Conservation (phyloP, 2,888 invertebrate species). For the Diplazon laetatorius region DNA sequence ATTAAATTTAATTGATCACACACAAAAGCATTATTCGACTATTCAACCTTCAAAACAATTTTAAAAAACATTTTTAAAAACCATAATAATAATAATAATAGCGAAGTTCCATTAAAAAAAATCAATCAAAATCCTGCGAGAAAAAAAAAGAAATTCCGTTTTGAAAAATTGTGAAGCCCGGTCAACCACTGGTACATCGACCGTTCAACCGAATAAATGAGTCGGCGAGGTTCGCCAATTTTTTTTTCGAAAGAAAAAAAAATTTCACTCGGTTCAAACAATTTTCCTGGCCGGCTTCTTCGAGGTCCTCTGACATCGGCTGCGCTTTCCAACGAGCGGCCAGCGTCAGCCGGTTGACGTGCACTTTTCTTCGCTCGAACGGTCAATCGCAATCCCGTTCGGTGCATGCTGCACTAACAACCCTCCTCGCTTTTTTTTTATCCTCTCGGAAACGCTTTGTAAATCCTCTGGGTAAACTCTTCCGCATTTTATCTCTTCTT, state of each 20-base stretch:
- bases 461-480: constrained; percentile 40
- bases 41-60: no score
- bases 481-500: constrained; percentile 24
- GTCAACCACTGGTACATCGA: not conserved
- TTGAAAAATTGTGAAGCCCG: not conserved
- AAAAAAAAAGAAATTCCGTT: not conserved
- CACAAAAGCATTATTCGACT: no score
- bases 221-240: not conserved
- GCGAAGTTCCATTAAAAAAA: no score
- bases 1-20: not conserved
- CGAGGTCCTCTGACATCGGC: not conserved
- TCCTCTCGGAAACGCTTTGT: constrained; percentile 30
- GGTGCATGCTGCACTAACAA: constrained; percentile 28
- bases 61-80: no score
- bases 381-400: constrained; percentile 51
- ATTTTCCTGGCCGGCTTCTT: constrained; percentile 8
- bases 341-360: constrained; percentile 13
- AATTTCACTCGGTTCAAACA: not conserved
- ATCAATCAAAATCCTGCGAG: no score
- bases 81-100: no score
- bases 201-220: not conserved
- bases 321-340: not conserved
- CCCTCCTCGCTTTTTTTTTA: constrained; percentile 7
- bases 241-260: not conserved
- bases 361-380: constrained; percentile 7